Evolutionary conservation across 2,113 vertebrate genomes (phyloP).

Genomic region (Ardeotis arabs): DNA sequence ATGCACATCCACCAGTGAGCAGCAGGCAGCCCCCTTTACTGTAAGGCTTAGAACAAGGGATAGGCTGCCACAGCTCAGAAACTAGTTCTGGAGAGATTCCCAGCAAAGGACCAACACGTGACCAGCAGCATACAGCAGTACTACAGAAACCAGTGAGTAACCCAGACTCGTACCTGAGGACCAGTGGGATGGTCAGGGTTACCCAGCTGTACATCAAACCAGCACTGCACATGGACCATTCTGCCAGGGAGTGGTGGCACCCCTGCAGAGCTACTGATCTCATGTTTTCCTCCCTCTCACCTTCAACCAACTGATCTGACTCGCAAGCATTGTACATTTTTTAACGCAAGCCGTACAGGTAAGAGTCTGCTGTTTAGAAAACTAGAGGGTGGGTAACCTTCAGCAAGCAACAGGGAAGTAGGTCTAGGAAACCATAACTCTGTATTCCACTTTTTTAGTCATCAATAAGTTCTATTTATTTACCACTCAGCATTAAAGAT

Average conservation of each 20-base stretch:
- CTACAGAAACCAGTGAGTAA: background rate
- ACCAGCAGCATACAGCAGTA: background rate
- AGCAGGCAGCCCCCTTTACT: background rate
- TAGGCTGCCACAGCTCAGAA: background rate
- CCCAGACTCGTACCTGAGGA: background rate
- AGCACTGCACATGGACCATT: rapidly evolving
- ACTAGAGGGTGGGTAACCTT: background rate
- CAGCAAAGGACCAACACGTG: background rate
- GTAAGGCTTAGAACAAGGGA: background rate
- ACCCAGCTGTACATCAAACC: background rate
- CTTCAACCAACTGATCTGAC: background rate
- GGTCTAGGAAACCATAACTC: background rate
- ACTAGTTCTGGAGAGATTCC: background rate
- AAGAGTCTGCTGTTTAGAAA: background rate
- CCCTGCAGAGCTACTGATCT: background rate
- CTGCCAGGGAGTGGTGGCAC: background rate
- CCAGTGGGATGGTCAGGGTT: background rate
- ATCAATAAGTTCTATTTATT: background rate
- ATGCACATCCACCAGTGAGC: rapidly evolving
- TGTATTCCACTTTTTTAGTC: background rate
- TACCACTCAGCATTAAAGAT: background rate
- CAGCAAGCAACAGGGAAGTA: background rate
- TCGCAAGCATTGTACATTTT: rapidly evolving
- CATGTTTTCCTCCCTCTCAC: background rate
- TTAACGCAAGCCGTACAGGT: background rate